These are phyloP conservation scores for Callinectes sapidus DNA, from an alignment of 2,888 invertebrate genomes.

Conservation along the genomic window DNA sequence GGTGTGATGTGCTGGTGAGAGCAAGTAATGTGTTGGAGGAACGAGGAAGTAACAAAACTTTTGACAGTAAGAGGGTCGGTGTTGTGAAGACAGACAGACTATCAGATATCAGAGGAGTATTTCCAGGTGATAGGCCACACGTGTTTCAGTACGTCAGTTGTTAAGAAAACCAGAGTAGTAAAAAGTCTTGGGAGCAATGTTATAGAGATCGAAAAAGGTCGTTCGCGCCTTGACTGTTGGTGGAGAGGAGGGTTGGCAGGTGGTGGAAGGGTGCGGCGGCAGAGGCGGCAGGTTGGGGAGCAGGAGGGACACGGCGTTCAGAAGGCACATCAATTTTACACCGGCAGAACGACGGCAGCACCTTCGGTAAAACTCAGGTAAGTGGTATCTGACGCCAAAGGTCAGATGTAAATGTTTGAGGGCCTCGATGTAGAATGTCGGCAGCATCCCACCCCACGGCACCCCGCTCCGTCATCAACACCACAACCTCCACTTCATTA, in stretches of 20 bases:
- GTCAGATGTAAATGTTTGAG: slow-evolving; percentile 24
- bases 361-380: slow-evolving; percentile 22
- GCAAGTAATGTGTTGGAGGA: not conserved
- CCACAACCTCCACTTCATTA: slow-evolving; percentile 26
- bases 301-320: not conserved
- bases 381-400: slow-evolving; percentile 30
- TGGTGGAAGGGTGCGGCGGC: not conserved
- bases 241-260: not conserved
- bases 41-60: not conserved
- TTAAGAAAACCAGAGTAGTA: not conserved
- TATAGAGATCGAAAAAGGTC: not conserved
- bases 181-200: not conserved
- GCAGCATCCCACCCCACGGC: not conserved
- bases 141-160: not conserved
- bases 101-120: not conserved
- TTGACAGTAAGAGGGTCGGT: not conserved
- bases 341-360: slow-evolving; percentile 9
- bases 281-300: not conserved
- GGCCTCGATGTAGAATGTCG: not conserved
- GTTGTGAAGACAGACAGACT: not conserved
- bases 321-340: slow-evolving; percentile 8
- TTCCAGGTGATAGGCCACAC: not conserved
- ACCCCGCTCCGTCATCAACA: not conserved
- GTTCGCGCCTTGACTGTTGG: not conserved
- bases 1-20: not conserved